These are phyloP conservation scores for Drosophila lutescens DNA, from an alignment of 2,888 invertebrate species.

Conservation along the genomic window DNA sequence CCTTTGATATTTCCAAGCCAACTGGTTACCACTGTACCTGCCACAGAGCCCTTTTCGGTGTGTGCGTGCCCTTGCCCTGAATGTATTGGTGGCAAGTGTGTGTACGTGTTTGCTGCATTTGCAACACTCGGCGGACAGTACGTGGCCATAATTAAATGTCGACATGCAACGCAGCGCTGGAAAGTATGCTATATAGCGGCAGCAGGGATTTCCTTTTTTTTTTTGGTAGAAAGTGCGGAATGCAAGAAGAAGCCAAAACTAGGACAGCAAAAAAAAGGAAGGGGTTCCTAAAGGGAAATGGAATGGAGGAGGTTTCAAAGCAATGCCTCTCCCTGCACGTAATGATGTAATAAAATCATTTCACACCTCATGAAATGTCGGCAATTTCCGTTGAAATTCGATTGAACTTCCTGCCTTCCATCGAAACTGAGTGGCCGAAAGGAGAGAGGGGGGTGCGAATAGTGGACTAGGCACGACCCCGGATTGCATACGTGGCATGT, in stretches of 20 bases:
- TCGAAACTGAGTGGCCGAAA: slow-evolving; percentile 21
- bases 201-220: slow-evolving; percentile 42
- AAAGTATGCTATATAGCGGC: slow-evolving; percentile 43
- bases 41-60: background rate
- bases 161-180: slow-evolving; percentile 70
- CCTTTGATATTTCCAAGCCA: too few relatives aligned
- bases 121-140: slow-evolving; percentile 48
- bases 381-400: slow-evolving; percentile 82
- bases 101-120: slow-evolving; percentile 19
- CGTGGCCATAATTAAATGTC: slow-evolving; percentile 81
- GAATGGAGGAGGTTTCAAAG: slow-evolving; percentile 23
- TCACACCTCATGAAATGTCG: slow-evolving; percentile 83
- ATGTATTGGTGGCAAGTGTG: slow-evolving; percentile 13
- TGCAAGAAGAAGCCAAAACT: slow-evolving; percentile 18
- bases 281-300: slow-evolving; percentile 13
- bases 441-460: slow-evolving; percentile 18
- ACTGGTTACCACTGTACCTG: slow-evolving; percentile 1
- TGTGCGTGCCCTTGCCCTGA: slow-evolving; percentile 28
- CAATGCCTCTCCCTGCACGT: slow-evolving; percentile 65
- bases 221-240: slow-evolving; percentile 12
- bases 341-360: slow-evolving; percentile 83
- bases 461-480: slow-evolving; percentile 69
- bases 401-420: slow-evolving; percentile 72
- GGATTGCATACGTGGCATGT: slow-evolving; percentile 76
- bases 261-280: slow-evolving; percentile 21